A percentile compares a stretch with the other conserved stretches of the same genome.
Evolutionary conservation across 2,888 invertebrate genomes (phyloP).

Genomic region (Ormia ochracea): DNA sequence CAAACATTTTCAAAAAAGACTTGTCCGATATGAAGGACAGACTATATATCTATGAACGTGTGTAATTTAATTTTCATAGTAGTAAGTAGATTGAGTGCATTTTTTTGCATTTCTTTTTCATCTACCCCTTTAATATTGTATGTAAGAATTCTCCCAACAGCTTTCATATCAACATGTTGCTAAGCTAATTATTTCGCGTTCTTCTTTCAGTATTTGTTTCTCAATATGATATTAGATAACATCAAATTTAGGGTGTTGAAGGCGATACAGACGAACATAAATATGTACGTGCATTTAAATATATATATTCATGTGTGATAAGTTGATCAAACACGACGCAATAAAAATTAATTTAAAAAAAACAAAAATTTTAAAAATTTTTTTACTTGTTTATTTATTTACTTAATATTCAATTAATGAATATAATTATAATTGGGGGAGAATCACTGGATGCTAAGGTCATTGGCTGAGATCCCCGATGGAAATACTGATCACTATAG

Average conservation of each 20-base stretch:
- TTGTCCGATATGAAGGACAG: constrained; percentile 7
- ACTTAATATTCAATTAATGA: too few relatives aligned
- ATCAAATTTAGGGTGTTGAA: neutral
- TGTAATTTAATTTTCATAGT: neutral
- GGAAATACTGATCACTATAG: too few relatives aligned
- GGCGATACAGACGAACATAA: too few relatives aligned
- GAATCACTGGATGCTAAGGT: too few relatives aligned
- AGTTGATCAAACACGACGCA: too few relatives aligned
- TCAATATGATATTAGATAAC: constrained; percentile 9
- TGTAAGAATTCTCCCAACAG: neutral
- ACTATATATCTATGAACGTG: constrained; percentile 14
- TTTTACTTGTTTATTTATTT: too few relatives aligned
- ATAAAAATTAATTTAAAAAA: too few relatives aligned
- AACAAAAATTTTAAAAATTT: too few relatives aligned
- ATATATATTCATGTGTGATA: too few relatives aligned
- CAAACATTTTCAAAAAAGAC: neutral
- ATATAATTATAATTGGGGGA: too few relatives aligned
- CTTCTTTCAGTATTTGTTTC: neutral
- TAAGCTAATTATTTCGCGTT: constrained; percentile 8
- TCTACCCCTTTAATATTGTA: neutral
- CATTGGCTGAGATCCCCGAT: too few relatives aligned
- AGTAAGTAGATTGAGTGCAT: neutral
- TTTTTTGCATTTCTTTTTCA: neutral
- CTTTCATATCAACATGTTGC: constrained; percentile 8
- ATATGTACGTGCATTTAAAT: too few relatives aligned